Conservation (phyloP, 2,888 invertebrate genomes). For the Herminia tarsipennalis region DNA sequence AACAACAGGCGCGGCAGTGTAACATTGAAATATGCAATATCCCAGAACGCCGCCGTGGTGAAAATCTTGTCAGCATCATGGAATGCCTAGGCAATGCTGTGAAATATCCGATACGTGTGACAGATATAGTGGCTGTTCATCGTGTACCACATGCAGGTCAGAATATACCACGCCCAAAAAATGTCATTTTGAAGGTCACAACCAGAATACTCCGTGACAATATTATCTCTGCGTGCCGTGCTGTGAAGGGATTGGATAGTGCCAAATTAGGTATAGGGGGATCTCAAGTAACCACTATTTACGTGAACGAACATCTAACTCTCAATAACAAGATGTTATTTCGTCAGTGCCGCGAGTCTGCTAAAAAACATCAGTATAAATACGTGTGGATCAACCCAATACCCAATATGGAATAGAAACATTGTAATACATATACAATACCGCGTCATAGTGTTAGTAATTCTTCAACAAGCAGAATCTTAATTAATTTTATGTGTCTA, state of each 20-base stretch:
- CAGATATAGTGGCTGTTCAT: no score
- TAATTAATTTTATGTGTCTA: no score
- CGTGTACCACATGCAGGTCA: neutral
- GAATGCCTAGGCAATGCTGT: no score
- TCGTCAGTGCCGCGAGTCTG: neutral
- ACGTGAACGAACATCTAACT: neutral
- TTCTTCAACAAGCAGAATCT: no score
- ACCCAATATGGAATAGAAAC: no score
- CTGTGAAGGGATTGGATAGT: neutral
- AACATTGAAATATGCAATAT: neutral
- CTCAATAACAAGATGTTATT: neutral
- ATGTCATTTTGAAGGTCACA: neutral
- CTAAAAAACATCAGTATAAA: neutral
- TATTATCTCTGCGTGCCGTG: neutral
- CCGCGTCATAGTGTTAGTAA: no score
- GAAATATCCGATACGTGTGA: no score
- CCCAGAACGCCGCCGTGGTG: neutral
- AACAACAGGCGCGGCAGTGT: no score
- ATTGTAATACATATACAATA: no score
- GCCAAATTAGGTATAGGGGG: neutral
- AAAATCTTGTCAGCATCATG: neutral
- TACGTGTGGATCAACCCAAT: neutral
- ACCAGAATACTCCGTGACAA: neutral
- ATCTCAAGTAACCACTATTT: neutral
- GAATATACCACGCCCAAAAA: neutral